Evolutionary conservation across 2,888 invertebrate species (phyloP), one percentile per base, ranked within the genome.

Genomic region (Andrena haemorrhoa): DNA sequence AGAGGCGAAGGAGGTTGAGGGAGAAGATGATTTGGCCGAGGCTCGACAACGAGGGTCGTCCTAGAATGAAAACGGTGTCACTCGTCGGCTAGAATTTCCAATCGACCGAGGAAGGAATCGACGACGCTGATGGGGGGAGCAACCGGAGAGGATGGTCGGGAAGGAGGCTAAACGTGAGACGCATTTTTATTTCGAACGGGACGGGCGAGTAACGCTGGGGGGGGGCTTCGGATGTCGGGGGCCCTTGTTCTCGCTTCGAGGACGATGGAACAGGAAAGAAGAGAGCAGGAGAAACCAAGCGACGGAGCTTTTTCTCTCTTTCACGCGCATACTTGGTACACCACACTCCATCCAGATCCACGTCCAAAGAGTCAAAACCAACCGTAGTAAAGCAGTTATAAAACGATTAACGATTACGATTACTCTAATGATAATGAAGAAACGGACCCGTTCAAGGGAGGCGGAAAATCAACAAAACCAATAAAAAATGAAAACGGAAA

Each of bases 271-370:
- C 71, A 47, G 63, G 75, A 60, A 49, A 26, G 23, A 64, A 33
- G 47, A 56, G 71, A 56, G 49, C 26, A 26, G 12, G 61, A 51
- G n/a, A 56, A 70, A 64, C 61, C 65, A 61, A 75, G 78, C 64
- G 78, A 82, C 86, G 83, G 87, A 89, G 87, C 89, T 90, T 90
- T 89, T 87, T 89, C 83, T 89, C 83, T 88, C 90, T 88, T 75
- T 82, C 86, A 89, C 89, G 89, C 90, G 88, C 86, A 83, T 83
- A 56, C 86, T 88, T 85, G 69, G 69, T 70, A 90, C 89, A 93
- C 92, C 92, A 92, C 92, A 92, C 92, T 93, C 93, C 93, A 93
- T 93, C 93, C 93, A 93, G 87, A 89, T 93, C 93, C 93, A 93
- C 93, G 93, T 93, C 93, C 93, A 92, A 56, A 93, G 78, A 90